Base-by-base conservation (phyloP, 2,797 vertebrate species). In the Sebastes glaucus region DNA sequence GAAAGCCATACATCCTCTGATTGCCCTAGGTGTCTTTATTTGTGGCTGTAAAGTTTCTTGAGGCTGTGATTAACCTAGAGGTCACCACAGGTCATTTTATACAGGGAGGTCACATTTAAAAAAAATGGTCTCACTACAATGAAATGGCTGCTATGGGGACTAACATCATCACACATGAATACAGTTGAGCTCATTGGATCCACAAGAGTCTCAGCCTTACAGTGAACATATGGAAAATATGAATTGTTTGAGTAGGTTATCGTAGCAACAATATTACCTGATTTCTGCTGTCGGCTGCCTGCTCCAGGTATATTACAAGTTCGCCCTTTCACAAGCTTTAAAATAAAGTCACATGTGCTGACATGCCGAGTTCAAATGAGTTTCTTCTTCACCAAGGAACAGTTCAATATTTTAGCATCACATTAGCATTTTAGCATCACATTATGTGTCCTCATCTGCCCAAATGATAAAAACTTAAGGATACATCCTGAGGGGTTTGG, bases 341-440 rank as follows among this genome's bases (percentile, higher is more conserved):
- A 61, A 61, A 33, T 61, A 33, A 20, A 30, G 59, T 61, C 59
- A 61, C 57, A 60, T 60, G 57, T 30, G 28, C 55, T 27, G 52
- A 23, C 57, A 60, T 1, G 11, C 23, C 3, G 13, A 27, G 55
- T 62, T 62, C 30, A 62, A 33, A 62, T 33, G 30, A n/a, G 20
- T 33, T 33, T 1, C 3, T 67, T 76, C 22, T 52, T 68, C 42
- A 61, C 16, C 28, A 22, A 16, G 11, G n/a, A 20, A 16, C 11
- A 10, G 11, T 67, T 59, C 4, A 49, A 25, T 20, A 32, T 75
- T 66, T 72, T 7, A 18, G 46, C 46, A 46, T 46, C 42, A 13
- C 22, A 65, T 65, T 1, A n/a, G 42, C 42, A 46, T 75, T 65
- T 72, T 13, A 22, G 42, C 42, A 49, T 49, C 46, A 14, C 22